Evolutionary conservation across 2,797 vertebrate species (phyloP), one percentile per base, ranked within the genome.

Genomic region (Melanotaenia pygmaea): DNA sequence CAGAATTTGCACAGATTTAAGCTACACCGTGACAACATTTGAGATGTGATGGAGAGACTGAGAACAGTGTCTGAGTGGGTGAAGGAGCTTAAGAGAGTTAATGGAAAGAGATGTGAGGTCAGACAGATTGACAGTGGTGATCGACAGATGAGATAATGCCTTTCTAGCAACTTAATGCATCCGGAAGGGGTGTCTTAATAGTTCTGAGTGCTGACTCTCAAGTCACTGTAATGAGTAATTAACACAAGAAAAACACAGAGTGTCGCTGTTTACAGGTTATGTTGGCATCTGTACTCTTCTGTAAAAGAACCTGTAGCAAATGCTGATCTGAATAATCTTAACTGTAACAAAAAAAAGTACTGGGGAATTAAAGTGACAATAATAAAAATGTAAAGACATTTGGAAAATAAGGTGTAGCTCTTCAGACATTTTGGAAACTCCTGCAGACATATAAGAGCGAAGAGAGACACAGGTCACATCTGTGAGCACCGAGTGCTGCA

Each of bases 71-170:
- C n/a, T 53, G 71, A 58, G 78, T 66, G 63, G 30, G 64, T 75
- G 76, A 85, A 73, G 70, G 61, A 70, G 74, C 24, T 89, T 85
- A 83, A 78, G 58, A 54, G 79, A 86, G 80, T 87, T 86, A 88
- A 89, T 84, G 79, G 76, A 87, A 91, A 91, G 72, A 64, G 64
- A 88, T 69, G 79, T 63, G 78, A 76, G 64, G 80, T 83, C 80
- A 81, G 82, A 79, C 77, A 86, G 86, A 87, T 54, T 86, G 90
- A 89, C 85, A 68, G 80, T 37, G 47, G 73, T 87, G 87, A 91
- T 80, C 1, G 86, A 89, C 86, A 84, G 78, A 88, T 85, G 84
- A 71, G 56, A 59, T 83, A 77, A 84, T 84, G 81, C 66, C 70
- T 81, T 74, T 72, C 62, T 32, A 74, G 72, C 59, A 85, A 80